Evolutionary conservation across 2,113 vertebrate genomes (phyloP).

Genomic region (Diadophis punctatus): DNA sequence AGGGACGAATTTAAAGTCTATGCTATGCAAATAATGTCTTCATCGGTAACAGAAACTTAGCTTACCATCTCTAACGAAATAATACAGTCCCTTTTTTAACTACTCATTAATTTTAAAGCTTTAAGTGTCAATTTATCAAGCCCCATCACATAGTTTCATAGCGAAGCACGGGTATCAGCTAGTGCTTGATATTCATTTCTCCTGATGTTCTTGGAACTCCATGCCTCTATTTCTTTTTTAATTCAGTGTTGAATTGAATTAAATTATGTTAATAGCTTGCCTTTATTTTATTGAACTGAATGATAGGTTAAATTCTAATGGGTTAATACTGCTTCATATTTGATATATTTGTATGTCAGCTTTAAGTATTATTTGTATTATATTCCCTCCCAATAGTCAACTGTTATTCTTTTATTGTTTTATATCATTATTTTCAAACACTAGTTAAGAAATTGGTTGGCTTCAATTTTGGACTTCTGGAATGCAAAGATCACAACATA

Average conservation of each 20-base stretch:
- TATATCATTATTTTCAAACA: neutral
- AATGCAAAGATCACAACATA: neutral
- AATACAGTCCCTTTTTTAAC: no score
- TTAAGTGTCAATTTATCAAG: no score
- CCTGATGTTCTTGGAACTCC: neutral
- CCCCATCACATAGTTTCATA: no score
- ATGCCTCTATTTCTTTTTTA: neutral
- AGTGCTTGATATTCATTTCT: neutral
- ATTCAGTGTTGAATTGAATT: neutral
- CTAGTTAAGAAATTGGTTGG: neutral
- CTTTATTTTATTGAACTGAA: neutral
- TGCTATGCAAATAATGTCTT: no score
- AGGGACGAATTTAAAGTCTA: no score
- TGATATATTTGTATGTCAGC: neutral
- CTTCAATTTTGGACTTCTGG: neutral
- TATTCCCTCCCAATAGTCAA: neutral
- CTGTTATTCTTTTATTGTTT: neutral
- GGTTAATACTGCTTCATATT: neutral
- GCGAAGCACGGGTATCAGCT: no score
- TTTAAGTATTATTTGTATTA: neutral
- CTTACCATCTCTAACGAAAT: no score
- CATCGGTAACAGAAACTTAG: no score
- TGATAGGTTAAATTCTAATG: neutral
- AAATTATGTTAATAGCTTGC: neutral
- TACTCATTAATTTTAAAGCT: no score